Percentiles rank a stretch among this genome's conserved stretches.
phyloP scores from a whole-genome alignment of 2,888 invertebrate species.

The Autographa pulchrina region DNA sequence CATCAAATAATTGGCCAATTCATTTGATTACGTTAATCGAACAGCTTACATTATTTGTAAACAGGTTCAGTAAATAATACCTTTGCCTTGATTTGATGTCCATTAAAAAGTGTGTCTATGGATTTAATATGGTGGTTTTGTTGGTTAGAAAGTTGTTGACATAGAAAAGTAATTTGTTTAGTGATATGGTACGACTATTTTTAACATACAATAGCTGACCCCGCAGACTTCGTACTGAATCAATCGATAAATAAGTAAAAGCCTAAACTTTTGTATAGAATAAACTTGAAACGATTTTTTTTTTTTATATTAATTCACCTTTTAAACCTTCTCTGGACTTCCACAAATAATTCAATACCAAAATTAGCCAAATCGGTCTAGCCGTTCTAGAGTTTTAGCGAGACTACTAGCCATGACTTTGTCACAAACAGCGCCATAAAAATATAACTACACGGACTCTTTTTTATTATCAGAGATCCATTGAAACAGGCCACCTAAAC shows the following conservation, averaged over 20 bases:
- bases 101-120: slow-evolving; percentile 20
- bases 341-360: too few relatives aligned
- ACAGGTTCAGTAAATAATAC: slow-evolving; percentile 2
- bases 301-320: too few relatives aligned
- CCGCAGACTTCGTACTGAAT: too few relatives aligned
- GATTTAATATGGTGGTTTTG: not conserved
- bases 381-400: too few relatives aligned
- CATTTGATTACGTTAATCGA: not conserved
- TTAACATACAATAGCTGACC: not conserved
- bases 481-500: not conserved
- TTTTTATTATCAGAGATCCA: not conserved
- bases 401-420: not conserved
- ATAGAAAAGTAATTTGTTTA: not conserved
- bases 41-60: not conserved
- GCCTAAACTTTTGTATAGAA: too few relatives aligned
- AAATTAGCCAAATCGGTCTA: too few relatives aligned
- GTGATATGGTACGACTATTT: not conserved
- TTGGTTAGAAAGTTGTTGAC: not conserved
- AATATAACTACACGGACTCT: not conserved
- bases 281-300: too few relatives aligned
- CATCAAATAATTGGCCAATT: slow-evolving; percentile 3
- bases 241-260: too few relatives aligned
- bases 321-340: too few relatives aligned
- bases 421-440: not conserved
- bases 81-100: not conserved